Percentiles rank a stretch among this genome's conserved stretches.
Conservation (phyloP, 37 sponge, comb jelly and placozoan species). For the Haliclona indistincta region DNA sequence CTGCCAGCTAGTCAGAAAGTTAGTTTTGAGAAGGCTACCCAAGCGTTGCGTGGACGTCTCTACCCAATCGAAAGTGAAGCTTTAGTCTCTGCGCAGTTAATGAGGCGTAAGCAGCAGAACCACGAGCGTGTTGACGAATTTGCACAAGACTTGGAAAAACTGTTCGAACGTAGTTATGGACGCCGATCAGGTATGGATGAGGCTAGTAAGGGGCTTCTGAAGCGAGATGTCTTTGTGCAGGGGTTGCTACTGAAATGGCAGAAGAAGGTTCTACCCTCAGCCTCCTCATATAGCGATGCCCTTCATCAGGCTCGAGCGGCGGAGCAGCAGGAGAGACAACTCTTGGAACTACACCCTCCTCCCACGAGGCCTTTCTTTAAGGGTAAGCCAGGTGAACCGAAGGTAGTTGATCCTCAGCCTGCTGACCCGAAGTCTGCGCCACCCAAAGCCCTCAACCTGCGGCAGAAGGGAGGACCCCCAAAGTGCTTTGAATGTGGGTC, state of each 20-base stretch:
- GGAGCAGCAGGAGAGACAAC: conserved; percentile 29
- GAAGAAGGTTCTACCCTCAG: conserved; percentile 31
- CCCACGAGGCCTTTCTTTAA: not conserved
- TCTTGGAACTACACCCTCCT: conserved; percentile 5
- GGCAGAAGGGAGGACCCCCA: not conserved
- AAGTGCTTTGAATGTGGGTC: not conserved
- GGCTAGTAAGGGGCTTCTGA: not conserved
- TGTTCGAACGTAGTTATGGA: conserved; percentile 45
- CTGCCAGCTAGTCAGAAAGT: not conserved
- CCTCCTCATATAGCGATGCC: conserved; percentile 24
- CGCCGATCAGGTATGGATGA: conserved; percentile 17
- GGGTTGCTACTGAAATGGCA: conserved; percentile 39
- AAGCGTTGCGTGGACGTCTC: conserved; percentile 8
- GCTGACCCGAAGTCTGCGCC: not conserved
- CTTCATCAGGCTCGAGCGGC: conserved; percentile 32
- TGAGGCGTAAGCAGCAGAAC: conserved; percentile 8
- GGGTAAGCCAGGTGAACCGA: not conserved
- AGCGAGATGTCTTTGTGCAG: conserved; percentile 31
- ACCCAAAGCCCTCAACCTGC: not conserved
- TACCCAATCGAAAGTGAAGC: conserved; percentile 26
- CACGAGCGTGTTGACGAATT: conserved; percentile 10
- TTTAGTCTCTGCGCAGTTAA: conserved; percentile 14
- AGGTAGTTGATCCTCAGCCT: not conserved
- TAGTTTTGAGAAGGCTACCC: not conserved
- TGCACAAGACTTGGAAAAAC: conserved; percentile 18